phyloP scores from a whole-genome alignment of 2,797 vertebrate species.

The Myotis pilosus region DNA sequence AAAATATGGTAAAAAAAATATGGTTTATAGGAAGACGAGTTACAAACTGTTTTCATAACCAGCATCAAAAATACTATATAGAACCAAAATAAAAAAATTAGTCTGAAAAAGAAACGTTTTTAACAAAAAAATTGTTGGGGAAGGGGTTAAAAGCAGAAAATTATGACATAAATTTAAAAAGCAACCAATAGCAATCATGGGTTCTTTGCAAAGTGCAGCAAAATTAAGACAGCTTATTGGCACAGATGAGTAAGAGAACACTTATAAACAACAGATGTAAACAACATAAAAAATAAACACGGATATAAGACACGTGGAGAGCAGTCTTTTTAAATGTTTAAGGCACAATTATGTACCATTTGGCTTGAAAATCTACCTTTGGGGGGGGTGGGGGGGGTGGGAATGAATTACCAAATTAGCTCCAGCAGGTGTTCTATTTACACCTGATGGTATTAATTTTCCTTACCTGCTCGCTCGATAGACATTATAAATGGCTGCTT shows the following conservation, averaged over 20 bases:
- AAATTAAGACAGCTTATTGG: not conserved
- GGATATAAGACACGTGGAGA: not conserved
- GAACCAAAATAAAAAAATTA: no score
- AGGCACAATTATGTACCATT: not conserved
- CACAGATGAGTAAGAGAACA: not conserved
- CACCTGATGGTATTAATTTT: not conserved
- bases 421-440: not conserved
- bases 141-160: not conserved
- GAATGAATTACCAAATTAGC: not conserved
- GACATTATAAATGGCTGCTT: not conserved
- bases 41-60: no score
- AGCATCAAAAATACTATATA: no score
- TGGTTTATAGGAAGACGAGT: no score
- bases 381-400: rapidly evolving
- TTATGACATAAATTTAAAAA: not conserved
- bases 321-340: not conserved
- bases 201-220: not conserved
- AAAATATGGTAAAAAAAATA: no score
- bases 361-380: not conserved
- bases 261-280: not conserved
- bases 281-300: not conserved
- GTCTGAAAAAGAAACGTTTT: no score
- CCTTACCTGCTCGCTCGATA: not conserved
- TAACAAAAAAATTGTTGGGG: no score
- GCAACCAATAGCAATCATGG: not conserved